Conservation (phyloP, 2,797 vertebrate genomes). For the Enteromius mattozi region DNA sequence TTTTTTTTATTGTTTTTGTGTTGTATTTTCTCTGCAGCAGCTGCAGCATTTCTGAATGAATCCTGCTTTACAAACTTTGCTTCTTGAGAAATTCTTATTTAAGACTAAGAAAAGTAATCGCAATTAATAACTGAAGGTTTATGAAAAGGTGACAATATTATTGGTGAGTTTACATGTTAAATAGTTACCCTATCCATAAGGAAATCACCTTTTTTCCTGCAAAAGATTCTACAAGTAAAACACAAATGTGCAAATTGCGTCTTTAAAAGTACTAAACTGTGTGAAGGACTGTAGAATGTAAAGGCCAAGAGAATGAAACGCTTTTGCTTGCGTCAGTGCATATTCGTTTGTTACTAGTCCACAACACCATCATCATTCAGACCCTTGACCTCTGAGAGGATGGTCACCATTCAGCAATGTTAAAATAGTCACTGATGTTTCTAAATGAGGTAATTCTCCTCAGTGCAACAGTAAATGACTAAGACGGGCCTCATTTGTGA, state of each 20-base stretch:
- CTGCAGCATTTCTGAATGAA: slow-evolving; percentile 13
- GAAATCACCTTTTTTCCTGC: background rate
- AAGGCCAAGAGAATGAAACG: background rate
- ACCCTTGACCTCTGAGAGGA: slow-evolving; percentile 17
- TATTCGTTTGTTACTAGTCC: slow-evolving; percentile 16
- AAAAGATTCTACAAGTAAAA: background rate
- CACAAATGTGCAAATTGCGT: background rate
- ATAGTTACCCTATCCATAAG: background rate
- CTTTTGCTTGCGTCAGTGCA: background rate
- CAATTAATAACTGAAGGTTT: background rate
- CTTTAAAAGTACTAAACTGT: background rate
- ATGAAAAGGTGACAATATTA: slow-evolving; percentile 4
- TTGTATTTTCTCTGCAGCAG: slow-evolving; percentile 44
- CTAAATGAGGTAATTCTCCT: background rate
- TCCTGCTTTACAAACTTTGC: slow-evolving; percentile 52
- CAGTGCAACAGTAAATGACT: background rate
- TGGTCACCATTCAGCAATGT: background rate
- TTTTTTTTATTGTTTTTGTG: slow-evolving; percentile 49
- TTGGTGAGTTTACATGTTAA: slow-evolving; percentile 3
- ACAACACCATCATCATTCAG: background rate
- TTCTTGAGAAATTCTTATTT: slow-evolving; percentile 27
- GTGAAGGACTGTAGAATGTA: slow-evolving; percentile 29
- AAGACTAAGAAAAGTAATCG: background rate
- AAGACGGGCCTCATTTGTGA: background rate
- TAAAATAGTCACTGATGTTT: background rate